Evolutionary conservation across 2,113 vertebrate genomes (phyloP), one percentile per base, ranked within the genome.

Genomic region (Centrocercus urophasianus): DNA sequence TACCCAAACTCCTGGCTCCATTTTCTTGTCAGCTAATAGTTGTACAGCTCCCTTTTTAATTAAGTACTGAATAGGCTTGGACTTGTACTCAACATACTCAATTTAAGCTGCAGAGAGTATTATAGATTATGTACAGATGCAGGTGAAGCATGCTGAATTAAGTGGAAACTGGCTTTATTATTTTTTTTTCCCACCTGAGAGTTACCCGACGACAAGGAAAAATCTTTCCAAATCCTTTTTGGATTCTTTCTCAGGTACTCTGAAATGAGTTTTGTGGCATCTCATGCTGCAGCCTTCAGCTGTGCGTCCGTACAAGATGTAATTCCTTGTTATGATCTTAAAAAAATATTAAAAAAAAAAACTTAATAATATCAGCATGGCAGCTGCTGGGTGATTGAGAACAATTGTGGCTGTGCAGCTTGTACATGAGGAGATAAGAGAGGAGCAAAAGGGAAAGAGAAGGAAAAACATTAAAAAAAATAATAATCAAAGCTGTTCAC

Each of bases 21-120:
- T 86, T 92, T 91, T 88, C 81, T 93, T 93, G 73, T 32, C 81
- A 76, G 64, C 83, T 92, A 89, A 80, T 71, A 78, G 42, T n/a
- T 87, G 3, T 76, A 42, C n/a, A 74, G 34, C 3, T n/a, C 28
- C 50, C 4, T 63, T 57, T 77, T 64, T 57, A 77, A 59, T 63
- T 17, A 36, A 64, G 45, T 42, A 9, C 40, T 72, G 88, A 92
- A 67, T 86, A 73, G 73, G 40, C 65, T 74, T 11, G 74, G 61
- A 74, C 42, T 83, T 81, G 60, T 16, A 43, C 78, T 92, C 61
- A 64, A 16, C 70, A 28, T 64, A 25, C 10, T 52, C 84, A 24
- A 92, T 85, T 89, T 85, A 76, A 66, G 13, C 54, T 82, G 63
- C 28, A 67, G 65, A 89, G 66, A 57, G 15, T 94, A 22, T 81